Conservation (phyloP, 2,888 invertebrate species). For the Temnothorax ravouxi region DNA sequence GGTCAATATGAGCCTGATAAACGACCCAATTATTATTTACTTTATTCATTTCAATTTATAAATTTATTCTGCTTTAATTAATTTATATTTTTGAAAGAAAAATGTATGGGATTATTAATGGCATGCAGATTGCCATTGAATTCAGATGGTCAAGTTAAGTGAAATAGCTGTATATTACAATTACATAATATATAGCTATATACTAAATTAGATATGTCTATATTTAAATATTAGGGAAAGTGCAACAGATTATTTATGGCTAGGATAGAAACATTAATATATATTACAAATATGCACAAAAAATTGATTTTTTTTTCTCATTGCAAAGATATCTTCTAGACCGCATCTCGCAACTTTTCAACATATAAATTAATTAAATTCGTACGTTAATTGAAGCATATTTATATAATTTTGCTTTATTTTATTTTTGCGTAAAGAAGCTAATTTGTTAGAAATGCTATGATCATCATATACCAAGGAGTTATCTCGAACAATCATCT, state of each 20-base stretch:
- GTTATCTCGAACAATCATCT: neutral
- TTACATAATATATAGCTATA: neutral
- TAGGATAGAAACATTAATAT: neutral
- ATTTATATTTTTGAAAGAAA: neutral
- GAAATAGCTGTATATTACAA: neutral
- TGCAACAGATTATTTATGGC: neutral
- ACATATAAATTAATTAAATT: conserved; percentile 7
- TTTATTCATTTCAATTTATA: neutral
- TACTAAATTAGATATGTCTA: neutral
- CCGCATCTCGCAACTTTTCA: neutral
- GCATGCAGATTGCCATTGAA: neutral
- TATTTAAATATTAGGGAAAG: neutral
- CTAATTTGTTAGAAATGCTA: conserved; percentile 5
- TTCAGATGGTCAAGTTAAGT: neutral
- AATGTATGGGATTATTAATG: neutral
- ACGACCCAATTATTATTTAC: neutral
- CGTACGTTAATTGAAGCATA: neutral
- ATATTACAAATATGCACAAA: neutral
- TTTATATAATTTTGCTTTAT: neutral
- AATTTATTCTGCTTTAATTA: neutral
- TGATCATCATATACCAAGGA: neutral
- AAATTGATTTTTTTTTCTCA: neutral
- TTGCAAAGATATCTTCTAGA: neutral
- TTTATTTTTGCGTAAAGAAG: neutral
- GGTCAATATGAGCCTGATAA: neutral